These are phyloP conservation scores for Phacellophora camtschatica DNA, from an alignment of 30 jellyfish, hydroid and myxozoan species.

Conservation along the genomic window DNA sequence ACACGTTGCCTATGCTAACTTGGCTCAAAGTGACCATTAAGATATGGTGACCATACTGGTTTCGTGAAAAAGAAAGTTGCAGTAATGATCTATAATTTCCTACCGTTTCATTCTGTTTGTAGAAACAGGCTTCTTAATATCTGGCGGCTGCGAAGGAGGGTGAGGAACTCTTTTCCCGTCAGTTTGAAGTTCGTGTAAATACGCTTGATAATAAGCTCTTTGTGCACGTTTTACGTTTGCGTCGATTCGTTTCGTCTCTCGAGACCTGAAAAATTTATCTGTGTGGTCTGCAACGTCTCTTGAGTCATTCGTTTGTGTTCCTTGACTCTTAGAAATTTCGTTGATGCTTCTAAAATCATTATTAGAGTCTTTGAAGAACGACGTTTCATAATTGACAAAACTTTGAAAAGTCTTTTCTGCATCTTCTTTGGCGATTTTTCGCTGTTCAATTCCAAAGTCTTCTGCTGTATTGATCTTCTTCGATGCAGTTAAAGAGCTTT, in stretches of 20 bases:
- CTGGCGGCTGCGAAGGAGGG: constrained; percentile 63
- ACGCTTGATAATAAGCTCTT: constrained; percentile 46
- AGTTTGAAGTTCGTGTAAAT: constrained; percentile 36
- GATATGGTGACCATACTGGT: not conserved
- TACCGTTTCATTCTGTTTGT: constrained; percentile 56
- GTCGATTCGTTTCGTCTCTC: constrained; percentile 48
- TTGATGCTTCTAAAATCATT: not conserved
- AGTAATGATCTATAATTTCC: not conserved
- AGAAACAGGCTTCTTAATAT: constrained; percentile 36
- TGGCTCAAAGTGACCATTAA: not conserved
- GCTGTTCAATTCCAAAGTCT: not conserved
- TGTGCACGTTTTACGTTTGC: constrained; percentile 59
- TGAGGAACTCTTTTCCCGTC: constrained; percentile 33
- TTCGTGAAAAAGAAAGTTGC: not conserved
- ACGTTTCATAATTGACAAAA: constrained; percentile 15
- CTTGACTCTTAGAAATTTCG: constrained; percentile 1
- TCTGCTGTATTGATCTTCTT: not conserved
- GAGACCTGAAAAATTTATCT: constrained; percentile 10
- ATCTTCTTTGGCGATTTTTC: not conserved
- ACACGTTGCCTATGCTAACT: too few species aligned
- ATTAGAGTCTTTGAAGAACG: not conserved
- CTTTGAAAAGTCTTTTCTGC: constrained; percentile 51
- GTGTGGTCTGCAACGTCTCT: not conserved
- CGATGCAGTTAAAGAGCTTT: not conserved
- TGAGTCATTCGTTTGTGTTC: constrained; percentile 21